A percentile compares a stretch with the other conserved stretches of the same genome.
phyloP scores from a whole-genome alignment of 2,797 vertebrate species.

The Pipistrellus kuhlii region DNA sequence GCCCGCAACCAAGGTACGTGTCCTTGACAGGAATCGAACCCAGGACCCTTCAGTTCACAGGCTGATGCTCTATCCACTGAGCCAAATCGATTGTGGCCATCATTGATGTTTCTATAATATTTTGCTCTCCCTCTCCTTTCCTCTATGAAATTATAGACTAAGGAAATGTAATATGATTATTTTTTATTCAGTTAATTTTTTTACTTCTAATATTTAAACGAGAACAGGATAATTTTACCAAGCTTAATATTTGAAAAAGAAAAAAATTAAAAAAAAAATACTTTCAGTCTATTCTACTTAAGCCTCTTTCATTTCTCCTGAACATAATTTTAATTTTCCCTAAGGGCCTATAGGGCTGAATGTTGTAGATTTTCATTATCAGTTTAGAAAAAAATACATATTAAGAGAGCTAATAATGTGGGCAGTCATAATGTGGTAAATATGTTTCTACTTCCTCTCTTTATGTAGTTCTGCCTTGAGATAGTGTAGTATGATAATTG shows the following conservation, averaged over 20 bases:
- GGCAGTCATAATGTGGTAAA: background rate
- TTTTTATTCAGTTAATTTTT: background rate
- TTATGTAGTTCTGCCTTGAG: background rate
- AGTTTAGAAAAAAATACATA: background rate
- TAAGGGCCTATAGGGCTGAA: background rate
- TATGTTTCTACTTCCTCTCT: background rate
- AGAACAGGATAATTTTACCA: background rate
- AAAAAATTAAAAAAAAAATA: background rate
- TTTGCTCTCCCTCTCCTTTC: no score
- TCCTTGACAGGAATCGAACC: no score
- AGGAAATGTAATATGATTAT: background rate
- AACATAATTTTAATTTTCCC: background rate
- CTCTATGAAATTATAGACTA: background rate
- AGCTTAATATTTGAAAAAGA: background rate
- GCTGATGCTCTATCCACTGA: no score
- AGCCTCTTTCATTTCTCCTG: background rate
- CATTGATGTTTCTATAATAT: no score
- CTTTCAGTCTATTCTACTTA: background rate
- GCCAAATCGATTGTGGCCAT: no score
- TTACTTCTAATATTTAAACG: conserved; percentile 7
- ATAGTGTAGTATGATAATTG: background rate
- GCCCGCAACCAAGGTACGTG: no score
- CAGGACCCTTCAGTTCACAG: no score
- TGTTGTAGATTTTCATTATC: background rate
- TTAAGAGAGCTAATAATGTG: background rate